Evolutionary conservation across 2,797 vertebrate species (phyloP).

Genomic region (Odontamblyopus lacepedii): DNA sequence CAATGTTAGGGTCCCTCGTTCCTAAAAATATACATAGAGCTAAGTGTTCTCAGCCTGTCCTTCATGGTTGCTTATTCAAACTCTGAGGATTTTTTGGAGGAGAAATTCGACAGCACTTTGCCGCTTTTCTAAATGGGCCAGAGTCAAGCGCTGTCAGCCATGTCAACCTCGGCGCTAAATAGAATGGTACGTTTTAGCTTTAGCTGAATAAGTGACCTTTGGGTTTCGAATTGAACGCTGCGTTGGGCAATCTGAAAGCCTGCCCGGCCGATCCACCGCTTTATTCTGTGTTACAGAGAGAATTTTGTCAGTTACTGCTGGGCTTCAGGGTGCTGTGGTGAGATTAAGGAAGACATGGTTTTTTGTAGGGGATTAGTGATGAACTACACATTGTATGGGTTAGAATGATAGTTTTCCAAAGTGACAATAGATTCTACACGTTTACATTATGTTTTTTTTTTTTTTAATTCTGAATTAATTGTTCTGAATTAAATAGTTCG

Average conservation of each 20-base stretch:
- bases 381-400: background rate
- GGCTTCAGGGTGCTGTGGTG: background rate
- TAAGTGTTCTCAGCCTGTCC: conserved; percentile 33
- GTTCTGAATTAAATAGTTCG: no score
- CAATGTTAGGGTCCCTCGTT: conserved; percentile 41
- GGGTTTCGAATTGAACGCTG: background rate
- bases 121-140: conserved; percentile 12
- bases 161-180: conserved; percentile 26
- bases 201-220: conserved; percentile 29
- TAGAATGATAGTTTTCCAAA: background rate
- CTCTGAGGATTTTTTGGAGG: conserved; percentile 25
- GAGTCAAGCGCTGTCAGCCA: conserved; percentile 5
- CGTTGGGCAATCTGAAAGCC: background rate
- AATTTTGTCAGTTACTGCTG: background rate
- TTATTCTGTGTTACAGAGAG: background rate
- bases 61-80: conserved; percentile 45
- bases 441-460: no score
- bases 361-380: background rate
- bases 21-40: conserved; percentile 25
- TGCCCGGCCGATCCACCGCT: background rate
- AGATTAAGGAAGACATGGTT: background rate
- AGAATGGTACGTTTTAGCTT: conserved; percentile 33
- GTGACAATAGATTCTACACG: no score
- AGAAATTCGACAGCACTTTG: conserved; percentile 38
- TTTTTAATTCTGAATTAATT: no score